phyloP scores from a whole-genome alignment of 1,140 invertebrate species.

The Drosophila baimaii region DNA sequence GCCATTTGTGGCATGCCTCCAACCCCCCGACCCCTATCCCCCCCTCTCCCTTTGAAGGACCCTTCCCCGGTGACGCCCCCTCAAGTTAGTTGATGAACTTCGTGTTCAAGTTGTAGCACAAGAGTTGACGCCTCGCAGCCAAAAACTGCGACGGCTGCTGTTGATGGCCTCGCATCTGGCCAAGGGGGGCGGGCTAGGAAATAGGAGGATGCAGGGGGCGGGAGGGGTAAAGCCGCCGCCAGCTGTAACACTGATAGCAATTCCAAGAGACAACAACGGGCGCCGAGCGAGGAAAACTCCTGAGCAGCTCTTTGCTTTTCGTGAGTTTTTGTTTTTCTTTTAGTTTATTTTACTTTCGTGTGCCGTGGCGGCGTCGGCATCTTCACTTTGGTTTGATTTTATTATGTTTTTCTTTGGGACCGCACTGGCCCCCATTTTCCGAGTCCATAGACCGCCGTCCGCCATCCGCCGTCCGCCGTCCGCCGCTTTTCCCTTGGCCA shows the following conservation, averaged over 20 bases:
- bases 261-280: constrained; percentile 77
- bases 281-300: constrained; percentile 31
- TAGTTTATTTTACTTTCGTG: constrained; percentile 82
- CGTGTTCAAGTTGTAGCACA: constrained; percentile 82
- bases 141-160: constrained; percentile 66
- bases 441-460: background rate
- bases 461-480: background rate
- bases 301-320: constrained; percentile 66
- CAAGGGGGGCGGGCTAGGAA: constrained; percentile 9
- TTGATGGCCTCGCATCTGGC: constrained; percentile 41
- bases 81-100: constrained; percentile 79
- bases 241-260: constrained; percentile 82
- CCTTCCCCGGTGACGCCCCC: constrained; percentile 20
- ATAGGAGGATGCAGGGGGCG: background rate
- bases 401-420: constrained; percentile 82
- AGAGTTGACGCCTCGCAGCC: constrained; percentile 78
- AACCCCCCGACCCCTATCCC: background rate
- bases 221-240: constrained; percentile 52
- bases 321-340: constrained; percentile 82
- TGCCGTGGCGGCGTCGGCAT: constrained; percentile 66
- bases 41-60: background rate
- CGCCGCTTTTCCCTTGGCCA: constrained; percentile 48
- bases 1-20: constrained; percentile 66
- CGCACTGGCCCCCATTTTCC: constrained; percentile 55
- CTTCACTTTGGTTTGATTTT: constrained; percentile 80